Percentiles rank a stretch among this genome's conserved stretches.
Evolutionary conservation across 2,113 vertebrate genomes (phyloP).

Genomic region (Columba janthina): DNA sequence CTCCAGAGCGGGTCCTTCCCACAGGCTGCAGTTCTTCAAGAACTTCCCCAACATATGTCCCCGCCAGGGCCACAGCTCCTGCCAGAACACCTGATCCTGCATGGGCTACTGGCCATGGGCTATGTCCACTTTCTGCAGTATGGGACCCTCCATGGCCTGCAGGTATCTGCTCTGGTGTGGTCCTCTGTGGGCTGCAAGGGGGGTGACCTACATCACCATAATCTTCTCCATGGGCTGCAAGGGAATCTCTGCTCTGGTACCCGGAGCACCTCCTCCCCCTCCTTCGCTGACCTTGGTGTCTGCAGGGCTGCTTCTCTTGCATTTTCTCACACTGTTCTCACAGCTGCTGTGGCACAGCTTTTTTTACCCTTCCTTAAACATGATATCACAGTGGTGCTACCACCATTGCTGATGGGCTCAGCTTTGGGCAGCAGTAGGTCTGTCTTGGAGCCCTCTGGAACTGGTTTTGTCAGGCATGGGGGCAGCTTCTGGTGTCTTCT

Average conservation of each 20-base stretch:
- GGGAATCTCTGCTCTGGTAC: not conserved
- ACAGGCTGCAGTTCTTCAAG: not conserved
- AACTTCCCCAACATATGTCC: not conserved
- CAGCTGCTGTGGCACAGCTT: not conserved
- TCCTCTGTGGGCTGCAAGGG: not conserved
- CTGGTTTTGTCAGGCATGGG: not conserved
- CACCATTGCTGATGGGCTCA: fast-evolving
- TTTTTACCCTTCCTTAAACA: not conserved
- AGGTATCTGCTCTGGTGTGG: not conserved
- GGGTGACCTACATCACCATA: no score
- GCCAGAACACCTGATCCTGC: not conserved
- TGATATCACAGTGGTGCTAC: not conserved
- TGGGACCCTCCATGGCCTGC: not conserved
- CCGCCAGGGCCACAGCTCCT: not conserved
- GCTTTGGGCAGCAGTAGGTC: not conserved
- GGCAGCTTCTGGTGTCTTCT: not conserved
- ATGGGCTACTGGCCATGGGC: not conserved
- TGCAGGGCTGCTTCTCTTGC: not conserved
- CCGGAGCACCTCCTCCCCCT: not conserved
- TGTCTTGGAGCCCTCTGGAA: not conserved
- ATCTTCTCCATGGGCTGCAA: not conserved
- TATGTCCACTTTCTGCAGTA: fast-evolving
- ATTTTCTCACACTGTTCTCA: not conserved
- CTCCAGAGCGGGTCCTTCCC: not conserved
- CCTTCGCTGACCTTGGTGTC: not conserved